Evolutionary conservation across 2,888 invertebrate genomes (phyloP), one percentile per base, ranked within the genome.

Genomic region (Physocephala rufipes): DNA sequence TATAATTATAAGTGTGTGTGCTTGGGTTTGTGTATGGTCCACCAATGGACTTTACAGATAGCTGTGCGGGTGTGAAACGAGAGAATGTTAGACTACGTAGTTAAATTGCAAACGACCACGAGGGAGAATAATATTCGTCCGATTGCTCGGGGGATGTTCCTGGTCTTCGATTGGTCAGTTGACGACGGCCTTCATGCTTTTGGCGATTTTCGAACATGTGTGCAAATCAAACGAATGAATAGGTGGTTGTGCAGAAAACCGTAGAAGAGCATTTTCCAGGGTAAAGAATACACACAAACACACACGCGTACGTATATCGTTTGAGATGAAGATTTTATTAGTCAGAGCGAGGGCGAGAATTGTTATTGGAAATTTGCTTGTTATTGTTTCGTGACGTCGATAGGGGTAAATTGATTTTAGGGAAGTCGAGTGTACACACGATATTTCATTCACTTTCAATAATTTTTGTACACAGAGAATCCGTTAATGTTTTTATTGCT

Each of bases 111-210:
- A 12, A 53, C 2, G n/a, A 9, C 21, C 24, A 9, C 21, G 53
- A 53, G 53, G 30, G 36, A 36, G 62, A 36, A 43, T 43, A 36
- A 36, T 2, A 16, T 19, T 43, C 9, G 49, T 65, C 43, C 19
- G 19, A 51, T 53, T 45, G 49, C 55, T 49, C 19, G 67, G 62
- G 73, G 73, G 73, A 71, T 66, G 71, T 61, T 66, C 73, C 61
- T 69, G 71, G 51, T 59, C 62, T 67, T 71, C 66, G 71, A 73
- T 73, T 73, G 73, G 73, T 73, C 73, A 73, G 64, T 64, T 71
- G 71, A 67, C n/a, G n/a, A n/a, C 70, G 65, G 47, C 47, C 47
- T 49, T 49, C 64, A 26, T 64, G 24, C 16, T 49, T 12, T 65
- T 26, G 65, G 65, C 65, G 28, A 51, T 49, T 26, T 65, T 7